These are phyloP conservation scores for Thymelicus sylvestris DNA, from an alignment of 2,888 invertebrate genomes.

Conservation along the genomic window DNA sequence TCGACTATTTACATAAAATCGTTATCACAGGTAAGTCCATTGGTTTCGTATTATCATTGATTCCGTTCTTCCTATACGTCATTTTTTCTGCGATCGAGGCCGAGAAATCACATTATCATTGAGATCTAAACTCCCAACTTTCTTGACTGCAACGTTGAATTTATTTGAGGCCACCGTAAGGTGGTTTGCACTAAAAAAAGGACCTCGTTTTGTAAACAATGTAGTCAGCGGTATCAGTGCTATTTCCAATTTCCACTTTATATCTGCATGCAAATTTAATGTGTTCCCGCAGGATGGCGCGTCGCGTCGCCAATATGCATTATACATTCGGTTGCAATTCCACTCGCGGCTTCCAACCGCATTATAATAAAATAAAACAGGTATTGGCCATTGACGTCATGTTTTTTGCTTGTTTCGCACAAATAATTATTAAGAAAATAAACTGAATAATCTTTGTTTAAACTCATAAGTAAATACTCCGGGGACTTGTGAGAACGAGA, in stretches of 20 bases:
- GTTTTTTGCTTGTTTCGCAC: background rate
- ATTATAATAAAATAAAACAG: constrained; percentile 24
- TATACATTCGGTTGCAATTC: constrained; percentile 45
- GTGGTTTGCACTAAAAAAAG: constrained; percentile 42
- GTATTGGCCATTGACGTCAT: constrained; percentile 1
- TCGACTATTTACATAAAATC: too few relatives aligned
- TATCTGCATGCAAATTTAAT: constrained; percentile 40
- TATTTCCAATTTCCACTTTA: constrained; percentile 44
- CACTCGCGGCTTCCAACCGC: constrained; percentile 8
- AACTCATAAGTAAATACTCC: too few relatives aligned
- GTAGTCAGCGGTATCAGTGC: constrained; percentile 36
- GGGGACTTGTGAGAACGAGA: too few relatives aligned
- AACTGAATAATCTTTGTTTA: too few relatives aligned
- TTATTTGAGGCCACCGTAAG: constrained; percentile 27
- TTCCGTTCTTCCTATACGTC: too few relatives aligned
- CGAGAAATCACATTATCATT: too few relatives aligned
- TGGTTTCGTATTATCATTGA: too few relatives aligned
- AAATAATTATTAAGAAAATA: background rate
- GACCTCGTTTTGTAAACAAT: constrained; percentile 42
- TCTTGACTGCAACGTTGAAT: constrained; percentile 26
- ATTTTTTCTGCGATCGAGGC: too few relatives aligned
- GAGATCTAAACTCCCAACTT: background rate
- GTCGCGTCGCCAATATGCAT: constrained; percentile 37
- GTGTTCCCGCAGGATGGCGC: constrained; percentile 34
- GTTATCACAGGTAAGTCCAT: too few relatives aligned